Evolutionary conservation across 2,113 vertebrate species (phyloP), one percentile per base, ranked within the genome.

Genomic region (Hylia prasina): DNA sequence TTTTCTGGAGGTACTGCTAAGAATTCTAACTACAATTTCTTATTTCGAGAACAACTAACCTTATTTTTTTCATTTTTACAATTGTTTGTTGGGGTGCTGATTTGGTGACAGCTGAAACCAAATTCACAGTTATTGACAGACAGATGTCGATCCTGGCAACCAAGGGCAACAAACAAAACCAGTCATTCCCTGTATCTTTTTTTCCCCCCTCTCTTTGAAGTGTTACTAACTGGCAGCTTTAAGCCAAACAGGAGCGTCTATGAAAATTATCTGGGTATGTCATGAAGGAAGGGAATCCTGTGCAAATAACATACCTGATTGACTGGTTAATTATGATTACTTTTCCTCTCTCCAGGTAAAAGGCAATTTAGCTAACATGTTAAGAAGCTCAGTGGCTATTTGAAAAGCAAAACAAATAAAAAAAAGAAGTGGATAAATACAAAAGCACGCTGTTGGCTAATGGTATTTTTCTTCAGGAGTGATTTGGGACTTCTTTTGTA

Each of bases 1-100:
- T 95, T 95, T 96, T 95, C 89, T 94, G 64, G 68, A 83, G 89
- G 86, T 82, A 78, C 40, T 44, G 71, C 80, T 51, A 83, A 77
- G 51, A 71, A 80, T 40, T 82, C 79, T 85, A 95, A 92, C 56
- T 58, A 15, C 14, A 50, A 11, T 31, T 70, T 90, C 42, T 90
- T 83, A 71, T 91, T 93, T 85, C 50, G 69, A 91, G 83, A 90
- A 18, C 56, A 90, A 87, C 54, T 92, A 92, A 94, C 50, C 8
- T 64, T 50, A 15, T 12, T 50, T 68, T 66, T 87, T 93, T 61
- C 4, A 13, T 44, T 91, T 88, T 64, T 60, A 30, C 39, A 50
- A 84, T 25, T 63, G 48, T 82, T 90, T 86, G 60, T 90, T 88
- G 72, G 39, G 73, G 48, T 51, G 57, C 50, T 90, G 82, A 73